Percentiles rank a stretch among this genome's conserved stretches.
These are phyloP conservation scores for Anisognathus igniventris DNA, from an alignment of 2,797 vertebrate genomes.

Conservation along the genomic window DNA sequence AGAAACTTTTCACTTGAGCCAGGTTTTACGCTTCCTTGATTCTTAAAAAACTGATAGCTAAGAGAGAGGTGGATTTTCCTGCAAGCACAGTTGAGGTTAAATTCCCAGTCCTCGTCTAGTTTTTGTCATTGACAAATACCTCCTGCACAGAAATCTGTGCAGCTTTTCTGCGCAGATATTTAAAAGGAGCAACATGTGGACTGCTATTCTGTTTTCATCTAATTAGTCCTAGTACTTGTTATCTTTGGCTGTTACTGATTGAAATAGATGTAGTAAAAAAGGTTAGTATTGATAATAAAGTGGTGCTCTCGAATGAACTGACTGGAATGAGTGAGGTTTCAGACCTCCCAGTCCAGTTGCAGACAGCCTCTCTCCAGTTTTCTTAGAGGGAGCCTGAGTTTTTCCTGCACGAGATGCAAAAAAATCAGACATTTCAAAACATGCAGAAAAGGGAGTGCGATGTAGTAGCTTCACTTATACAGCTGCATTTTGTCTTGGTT, in stretches of 20 bases:
- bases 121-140: neutral
- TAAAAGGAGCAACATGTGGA: neutral
- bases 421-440: neutral
- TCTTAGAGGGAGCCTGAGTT: neutral
- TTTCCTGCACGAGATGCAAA: neutral
- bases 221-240: neutral
- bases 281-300: neutral
- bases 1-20: neutral
- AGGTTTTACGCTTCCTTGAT: neutral
- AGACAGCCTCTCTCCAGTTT: neutral
- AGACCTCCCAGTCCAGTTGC: neutral
- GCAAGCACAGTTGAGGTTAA: neutral
- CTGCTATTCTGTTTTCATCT: neutral
- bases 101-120: neutral
- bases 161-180: neutral
- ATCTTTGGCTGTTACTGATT: neutral
- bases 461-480: fast-evolving
- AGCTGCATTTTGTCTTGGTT: neutral
- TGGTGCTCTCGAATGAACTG: neutral
- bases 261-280: neutral
- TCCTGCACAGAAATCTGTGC: neutral
- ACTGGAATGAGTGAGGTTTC: neutral
- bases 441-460: neutral
- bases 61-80: neutral
- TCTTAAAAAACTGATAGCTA: neutral